Percentiles rank a stretch among this genome's conserved stretches.
Conservation (phyloP, 1,140 invertebrate species). For the Aphis gossypii region DNA sequence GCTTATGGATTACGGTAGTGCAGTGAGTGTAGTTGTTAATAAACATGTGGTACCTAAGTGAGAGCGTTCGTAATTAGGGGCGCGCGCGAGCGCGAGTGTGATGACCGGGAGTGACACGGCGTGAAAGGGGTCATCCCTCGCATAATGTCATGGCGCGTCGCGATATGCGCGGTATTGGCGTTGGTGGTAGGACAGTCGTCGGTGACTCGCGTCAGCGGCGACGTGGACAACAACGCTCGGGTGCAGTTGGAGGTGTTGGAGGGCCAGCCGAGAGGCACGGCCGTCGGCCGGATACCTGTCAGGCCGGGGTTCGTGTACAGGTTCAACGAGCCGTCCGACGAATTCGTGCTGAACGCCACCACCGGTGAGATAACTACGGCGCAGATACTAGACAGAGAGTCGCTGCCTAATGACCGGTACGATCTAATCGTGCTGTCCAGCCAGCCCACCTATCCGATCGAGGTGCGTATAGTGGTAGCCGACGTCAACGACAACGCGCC, state of each 20-base stretch:
- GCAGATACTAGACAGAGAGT: slow-evolving; percentile 81
- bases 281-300: slow-evolving; percentile 84
- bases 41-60: not conserved
- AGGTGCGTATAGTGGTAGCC: slow-evolving; percentile 83
- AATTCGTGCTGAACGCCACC: slow-evolving; percentile 81
- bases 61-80: not conserved
- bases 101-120: not conserved
- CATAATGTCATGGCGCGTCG: slow-evolving; percentile 38
- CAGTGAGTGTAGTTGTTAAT: slow-evolving; percentile 19
- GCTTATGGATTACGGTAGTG: slow-evolving; percentile 52
- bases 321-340: slow-evolving; percentile 86
- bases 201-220: not conserved
- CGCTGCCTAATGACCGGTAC: slow-evolving; percentile 77
- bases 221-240: slow-evolving; percentile 71
- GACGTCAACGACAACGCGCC: slow-evolving; percentile 92
- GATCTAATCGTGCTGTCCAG: slow-evolving; percentile 89
- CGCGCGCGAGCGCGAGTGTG: not conserved
- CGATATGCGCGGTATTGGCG: slow-evolving; percentile 11
- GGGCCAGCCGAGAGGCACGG: slow-evolving; percentile 80
- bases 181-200: not conserved
- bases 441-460: slow-evolving; percentile 91
- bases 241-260: slow-evolving; percentile 85
- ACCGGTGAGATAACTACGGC: slow-evolving; percentile 85
- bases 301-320: slow-evolving; percentile 88
- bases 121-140: not conserved